Evolutionary conservation across 64 coral and sea anemone genomes (phyloP), one percentile per base, ranked within the genome.

Genomic region (Astreopora myriophthalma): DNA sequence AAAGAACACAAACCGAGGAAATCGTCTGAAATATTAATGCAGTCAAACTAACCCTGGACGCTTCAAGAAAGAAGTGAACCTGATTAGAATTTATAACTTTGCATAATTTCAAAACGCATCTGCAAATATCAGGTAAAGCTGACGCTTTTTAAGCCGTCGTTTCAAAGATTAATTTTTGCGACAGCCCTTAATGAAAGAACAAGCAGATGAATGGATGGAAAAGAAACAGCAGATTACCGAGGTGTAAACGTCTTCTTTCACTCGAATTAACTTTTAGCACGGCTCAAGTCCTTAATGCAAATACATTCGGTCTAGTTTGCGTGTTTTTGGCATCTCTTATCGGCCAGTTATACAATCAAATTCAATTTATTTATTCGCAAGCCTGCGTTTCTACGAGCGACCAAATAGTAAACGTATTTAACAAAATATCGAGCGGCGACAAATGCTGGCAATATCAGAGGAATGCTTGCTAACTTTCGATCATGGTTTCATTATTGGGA

Each of bases 71-170:
- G 75, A 78, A 13, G 11, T 22, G 34, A 60, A 33, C 10, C 1
- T 33, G 61, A 83, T 83, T 63, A 64, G 55, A 57, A 58, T 83
- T 8, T n/a, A 65, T 38, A 83, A 37, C 32, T 61, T 36, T 22
- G 32, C 34, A 13, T 83, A 83, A 83, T 83, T 34, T 83, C 57
- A 13, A 25, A 38, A 26, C 26, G 12, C 79, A 83, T 83, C 79
- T 83, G 79, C 79, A 83, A 38, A 83, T 57, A 83, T 64, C 79
- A 64, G 33, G 35, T 83, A 83, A 80, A 64, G 38, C 30, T 24
- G 31, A 64, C 79, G 34, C 79, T 65, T 64, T 10, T 34, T 81
- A 51, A 61, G 77, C 49, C 5, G 77, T 83, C 17, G 38, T 37
- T 65, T 64, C 30, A 23, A 83, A 55, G 65, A 64, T 64, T 64